Conservation (phyloP, 2,797 vertebrate species). For the Dermochelys coriacea region DNA sequence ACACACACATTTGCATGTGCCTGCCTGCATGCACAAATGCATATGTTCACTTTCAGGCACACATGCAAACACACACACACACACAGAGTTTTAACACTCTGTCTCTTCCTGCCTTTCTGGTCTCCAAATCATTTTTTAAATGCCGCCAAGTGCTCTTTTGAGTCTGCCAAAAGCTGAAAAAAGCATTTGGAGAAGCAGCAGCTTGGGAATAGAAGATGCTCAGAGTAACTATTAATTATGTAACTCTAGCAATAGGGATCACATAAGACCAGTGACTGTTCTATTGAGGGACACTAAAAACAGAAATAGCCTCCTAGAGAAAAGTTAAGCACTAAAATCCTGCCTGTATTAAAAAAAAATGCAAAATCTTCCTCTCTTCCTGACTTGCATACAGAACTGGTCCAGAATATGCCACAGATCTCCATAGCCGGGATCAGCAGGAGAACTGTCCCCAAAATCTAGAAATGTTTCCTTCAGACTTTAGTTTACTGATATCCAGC, state of each 20-base stretch:
- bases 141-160: background rate
- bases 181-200: background rate
- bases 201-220: slow-evolving; percentile 8
- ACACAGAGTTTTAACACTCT: slow-evolving; percentile 9
- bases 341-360: background rate
- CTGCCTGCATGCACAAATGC: background rate
- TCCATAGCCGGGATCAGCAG: background rate
- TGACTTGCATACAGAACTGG: background rate
- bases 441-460: background rate
- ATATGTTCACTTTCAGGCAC: background rate
- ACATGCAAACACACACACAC: background rate
- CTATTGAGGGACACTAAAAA: background rate
- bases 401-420: background rate
- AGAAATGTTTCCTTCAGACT: background rate
- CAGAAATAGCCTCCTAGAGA: background rate
- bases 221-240: background rate
- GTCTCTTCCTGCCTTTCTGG: slow-evolving; percentile 17
- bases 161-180: background rate
- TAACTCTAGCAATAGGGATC: background rate
- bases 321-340: background rate
- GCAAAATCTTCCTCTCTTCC: background rate
- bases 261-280: background rate
- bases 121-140: slow-evolving; percentile 29
- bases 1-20: background rate
- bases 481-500: background rate